Percentiles rank a stretch among this genome's conserved stretches.
These are phyloP conservation scores for Scaptomyza parva DNA, from an alignment of 2,888 invertebrate genomes.

Conservation along the genomic window DNA sequence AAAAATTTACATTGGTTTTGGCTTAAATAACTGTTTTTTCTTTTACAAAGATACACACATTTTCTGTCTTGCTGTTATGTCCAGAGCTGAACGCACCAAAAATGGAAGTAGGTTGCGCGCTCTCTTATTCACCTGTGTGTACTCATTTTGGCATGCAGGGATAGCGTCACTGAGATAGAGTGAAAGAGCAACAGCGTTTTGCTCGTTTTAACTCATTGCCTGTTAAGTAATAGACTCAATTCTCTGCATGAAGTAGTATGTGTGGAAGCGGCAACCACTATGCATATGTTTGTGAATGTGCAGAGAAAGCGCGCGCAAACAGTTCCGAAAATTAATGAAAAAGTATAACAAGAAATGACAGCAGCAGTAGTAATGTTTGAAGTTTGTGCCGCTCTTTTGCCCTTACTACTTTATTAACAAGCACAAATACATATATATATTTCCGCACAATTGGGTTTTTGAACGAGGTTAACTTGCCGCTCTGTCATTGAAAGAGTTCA, in stretches of 20 bases:
- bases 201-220: constrained; percentile 43
- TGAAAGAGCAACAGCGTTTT: constrained; percentile 23
- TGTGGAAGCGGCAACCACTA: constrained; percentile 35
- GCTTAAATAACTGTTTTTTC: constrained; percentile 60
- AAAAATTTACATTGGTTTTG: constrained; percentile 54
- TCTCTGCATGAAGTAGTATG: constrained; percentile 26
- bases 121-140: constrained; percentile 48
- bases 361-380: constrained; percentile 30
- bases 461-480: constrained; percentile 64
- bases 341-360: constrained; percentile 38
- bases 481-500: constrained; percentile 74
- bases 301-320: constrained; percentile 79
- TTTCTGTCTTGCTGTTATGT: constrained; percentile 19
- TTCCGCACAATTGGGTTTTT: constrained; percentile 56
- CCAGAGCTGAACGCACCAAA: constrained; percentile 41
- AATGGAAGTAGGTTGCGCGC: constrained; percentile 64
- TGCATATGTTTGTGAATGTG: constrained; percentile 23
- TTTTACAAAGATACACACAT: constrained; percentile 33
- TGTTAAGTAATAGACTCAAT: constrained; percentile 75
- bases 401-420: constrained; percentile 17
- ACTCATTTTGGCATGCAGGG: constrained; percentile 37
- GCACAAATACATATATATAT: constrained; percentile 18
- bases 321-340: constrained; percentile 51
- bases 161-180: constrained; percentile 11
- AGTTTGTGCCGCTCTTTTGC: constrained; percentile 20